Percentiles rank a stretch among this genome's conserved stretches.
Evolutionary conservation across 2,888 invertebrate species (phyloP).

Genomic region (Teleiodes luculella): DNA sequence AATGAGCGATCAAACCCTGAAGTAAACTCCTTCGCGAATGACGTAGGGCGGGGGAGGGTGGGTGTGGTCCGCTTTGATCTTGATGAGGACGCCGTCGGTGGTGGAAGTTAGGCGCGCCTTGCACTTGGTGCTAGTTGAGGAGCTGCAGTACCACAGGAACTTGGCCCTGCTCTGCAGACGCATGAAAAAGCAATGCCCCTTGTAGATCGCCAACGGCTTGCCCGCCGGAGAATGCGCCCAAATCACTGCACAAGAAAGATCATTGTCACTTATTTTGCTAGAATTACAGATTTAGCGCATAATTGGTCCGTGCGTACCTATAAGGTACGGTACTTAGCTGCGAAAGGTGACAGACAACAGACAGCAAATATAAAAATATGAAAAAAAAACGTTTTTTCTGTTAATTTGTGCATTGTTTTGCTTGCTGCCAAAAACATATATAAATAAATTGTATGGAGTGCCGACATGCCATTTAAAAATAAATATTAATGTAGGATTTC

Average conservation of each 20-base stretch:
- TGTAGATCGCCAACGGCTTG: background rate
- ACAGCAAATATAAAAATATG: no score
- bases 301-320: no score
- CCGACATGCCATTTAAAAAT: no score
- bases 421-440: no score
- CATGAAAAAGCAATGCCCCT: background rate
- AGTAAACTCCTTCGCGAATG: conserved; percentile 4
- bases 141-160: conserved; percentile 2
- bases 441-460: no score
- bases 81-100: background rate
- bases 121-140: background rate
- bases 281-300: no score
- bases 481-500: no score
- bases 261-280: background rate
- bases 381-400: no score
- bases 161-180: background rate
- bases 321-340: no score
- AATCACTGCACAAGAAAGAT: background rate
- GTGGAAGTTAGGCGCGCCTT: background rate
- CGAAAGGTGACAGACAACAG: no score
- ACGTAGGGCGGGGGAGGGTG: conserved; percentile 4
- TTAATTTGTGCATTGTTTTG: no score
- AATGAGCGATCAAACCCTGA: background rate
- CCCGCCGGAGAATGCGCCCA: background rate
- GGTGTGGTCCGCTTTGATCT: background rate